These are phyloP conservation scores for Talpa occidentalis DNA, from an alignment of 2,113 vertebrate genomes.

Conservation along the genomic window DNA sequence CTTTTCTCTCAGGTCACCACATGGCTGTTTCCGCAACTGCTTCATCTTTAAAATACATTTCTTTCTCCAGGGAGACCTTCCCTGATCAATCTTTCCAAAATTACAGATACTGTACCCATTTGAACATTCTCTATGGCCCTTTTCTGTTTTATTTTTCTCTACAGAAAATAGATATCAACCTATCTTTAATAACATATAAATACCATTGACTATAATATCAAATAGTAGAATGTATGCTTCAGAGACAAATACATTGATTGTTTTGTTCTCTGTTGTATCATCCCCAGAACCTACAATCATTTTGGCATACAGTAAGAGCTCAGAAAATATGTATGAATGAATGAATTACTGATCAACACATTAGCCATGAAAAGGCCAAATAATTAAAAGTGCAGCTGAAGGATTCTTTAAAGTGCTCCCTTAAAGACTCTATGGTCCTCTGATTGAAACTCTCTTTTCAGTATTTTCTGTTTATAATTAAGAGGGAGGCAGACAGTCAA, in stretches of 20 bases:
- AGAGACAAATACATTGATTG: not conserved
- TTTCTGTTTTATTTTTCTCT: not conserved
- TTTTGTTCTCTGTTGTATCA: not conserved
- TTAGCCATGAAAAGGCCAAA: constrained; percentile 32
- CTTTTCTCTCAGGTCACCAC: not conserved
- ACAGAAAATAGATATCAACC: not conserved
- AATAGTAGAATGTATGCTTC: not conserved
- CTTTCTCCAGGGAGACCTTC: not conserved
- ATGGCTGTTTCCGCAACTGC: not conserved
- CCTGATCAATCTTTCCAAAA: not conserved
- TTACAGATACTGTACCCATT: not conserved
- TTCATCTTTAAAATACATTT: not conserved
- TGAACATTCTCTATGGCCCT: not conserved
- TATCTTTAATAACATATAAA: not conserved
- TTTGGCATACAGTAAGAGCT: not conserved
- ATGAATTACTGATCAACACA: not conserved
- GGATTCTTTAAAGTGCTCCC: not conserved
- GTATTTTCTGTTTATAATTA: not conserved
- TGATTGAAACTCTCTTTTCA: not conserved
- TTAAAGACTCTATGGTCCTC: not conserved
- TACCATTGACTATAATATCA: not conserved
- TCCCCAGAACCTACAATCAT: not conserved
- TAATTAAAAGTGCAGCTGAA: not conserved
- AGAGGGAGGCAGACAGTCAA: not conserved
- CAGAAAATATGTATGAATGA: not conserved